Percentiles rank a stretch among this genome's conserved stretches.
Conservation (phyloP, 2,888 invertebrate genomes). For the Orchesella flavescens region DNA sequence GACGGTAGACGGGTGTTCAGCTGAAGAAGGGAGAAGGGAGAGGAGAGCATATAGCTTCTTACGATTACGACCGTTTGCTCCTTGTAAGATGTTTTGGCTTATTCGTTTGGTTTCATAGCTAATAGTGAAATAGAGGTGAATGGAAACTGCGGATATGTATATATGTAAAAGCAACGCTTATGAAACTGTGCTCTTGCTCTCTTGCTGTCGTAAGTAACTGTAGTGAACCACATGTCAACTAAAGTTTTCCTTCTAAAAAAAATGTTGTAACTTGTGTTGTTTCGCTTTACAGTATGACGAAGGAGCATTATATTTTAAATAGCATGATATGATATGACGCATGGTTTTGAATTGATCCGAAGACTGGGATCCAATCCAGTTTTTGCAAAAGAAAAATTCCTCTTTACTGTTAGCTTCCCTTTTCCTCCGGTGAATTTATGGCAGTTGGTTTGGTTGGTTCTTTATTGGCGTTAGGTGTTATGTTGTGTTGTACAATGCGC, state of each 20-base stretch:
- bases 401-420: background rate
- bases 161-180: no score
- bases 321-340: no score
- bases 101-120: background rate
- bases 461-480: no score
- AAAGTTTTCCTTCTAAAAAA: background rate
- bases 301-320: no score
- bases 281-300: no score
- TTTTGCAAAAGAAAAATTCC: background rate
- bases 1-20: conserved; percentile 59
- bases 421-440: no score
- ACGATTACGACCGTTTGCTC: background rate
- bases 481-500: no score
- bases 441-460: no score
- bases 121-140: background rate
- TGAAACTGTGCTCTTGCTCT: background rate
- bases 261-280: no score
- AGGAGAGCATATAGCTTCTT: background rate
- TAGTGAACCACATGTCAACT: conserved; percentile 24
- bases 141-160: no score
- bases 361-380: no score
- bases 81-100: conserved; percentile 1
- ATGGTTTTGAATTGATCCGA: no score
- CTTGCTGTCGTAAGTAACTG: background rate
- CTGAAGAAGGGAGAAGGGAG: conserved; percentile 1